Conservation (phyloP, 2,113 vertebrate genomes). For the Heterocephalus glaber region DNA sequence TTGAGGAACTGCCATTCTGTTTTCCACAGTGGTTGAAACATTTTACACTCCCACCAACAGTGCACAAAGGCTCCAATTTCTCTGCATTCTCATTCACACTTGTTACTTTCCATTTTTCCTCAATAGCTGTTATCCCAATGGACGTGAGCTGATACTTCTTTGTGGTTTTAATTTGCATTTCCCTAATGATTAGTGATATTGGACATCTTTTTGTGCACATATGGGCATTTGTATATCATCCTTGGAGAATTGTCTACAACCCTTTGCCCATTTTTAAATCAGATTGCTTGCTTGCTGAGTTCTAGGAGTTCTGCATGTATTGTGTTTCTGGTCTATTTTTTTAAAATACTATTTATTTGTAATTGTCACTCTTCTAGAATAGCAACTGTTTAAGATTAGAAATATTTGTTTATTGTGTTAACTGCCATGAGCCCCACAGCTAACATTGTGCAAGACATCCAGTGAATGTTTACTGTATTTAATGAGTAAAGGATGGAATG, state of each 20-base stretch:
- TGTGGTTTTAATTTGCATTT: neutral
- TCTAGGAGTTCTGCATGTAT: neutral
- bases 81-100: neutral
- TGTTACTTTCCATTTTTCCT: neutral
- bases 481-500: neutral
- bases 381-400: neutral
- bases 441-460: neutral
- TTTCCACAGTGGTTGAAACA: neutral
- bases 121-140: neutral
- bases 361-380: neutral
- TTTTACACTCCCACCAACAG: neutral
- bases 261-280: neutral
- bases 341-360: neutral
- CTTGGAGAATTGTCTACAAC: neutral
- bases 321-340: neutral
- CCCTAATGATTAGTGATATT: neutral
- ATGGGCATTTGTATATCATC: neutral
- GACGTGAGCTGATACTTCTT: neutral
- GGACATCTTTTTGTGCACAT: neutral
- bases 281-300: neutral
- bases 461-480: neutral
- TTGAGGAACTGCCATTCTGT: neutral
- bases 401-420: neutral
- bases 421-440: neutral
- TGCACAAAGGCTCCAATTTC: neutral